A percentile compares a stretch with the other conserved stretches of the same genome.
Conservation (phyloP, 2,888 invertebrate genomes). For the Pristionchus mayeri region DNA sequence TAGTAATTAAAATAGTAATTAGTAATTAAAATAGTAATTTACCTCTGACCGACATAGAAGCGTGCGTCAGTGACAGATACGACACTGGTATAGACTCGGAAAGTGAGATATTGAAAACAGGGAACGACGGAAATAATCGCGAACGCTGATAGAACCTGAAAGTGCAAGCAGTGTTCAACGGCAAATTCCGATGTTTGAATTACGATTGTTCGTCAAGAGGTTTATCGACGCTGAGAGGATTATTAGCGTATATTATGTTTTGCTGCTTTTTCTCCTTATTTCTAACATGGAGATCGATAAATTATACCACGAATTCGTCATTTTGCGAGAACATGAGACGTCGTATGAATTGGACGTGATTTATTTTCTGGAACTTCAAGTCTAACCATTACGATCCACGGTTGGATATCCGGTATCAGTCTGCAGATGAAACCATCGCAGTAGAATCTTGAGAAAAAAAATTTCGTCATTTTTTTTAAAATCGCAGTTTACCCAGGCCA, state of each 20-base stretch:
- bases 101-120: conserved; percentile 17
- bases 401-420: neutral
- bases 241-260: too few relatives aligned
- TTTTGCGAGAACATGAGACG: too few relatives aligned
- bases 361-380: too few relatives aligned
- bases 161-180: too few relatives aligned
- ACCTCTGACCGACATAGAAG: neutral
- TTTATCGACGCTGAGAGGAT: too few relatives aligned
- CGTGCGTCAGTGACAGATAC: neutral
- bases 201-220: too few relatives aligned
- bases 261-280: too few relatives aligned
- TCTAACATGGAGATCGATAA: too few relatives aligned
- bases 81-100: neutral
- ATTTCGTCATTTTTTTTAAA: neutral
- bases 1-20: too few relatives aligned
- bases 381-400: neutral
- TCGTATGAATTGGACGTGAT: too few relatives aligned
- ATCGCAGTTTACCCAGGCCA: neutral
- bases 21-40: neutral
- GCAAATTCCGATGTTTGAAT: too few relatives aligned
- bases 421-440: neutral
- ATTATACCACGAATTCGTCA: too few relatives aligned
- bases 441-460: neutral
- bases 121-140: neutral
- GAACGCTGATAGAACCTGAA: conserved; percentile 46